phyloP scores from a whole-genome alignment of 2,888 invertebrate species.

The Lasioglossum figueresi region DNA sequence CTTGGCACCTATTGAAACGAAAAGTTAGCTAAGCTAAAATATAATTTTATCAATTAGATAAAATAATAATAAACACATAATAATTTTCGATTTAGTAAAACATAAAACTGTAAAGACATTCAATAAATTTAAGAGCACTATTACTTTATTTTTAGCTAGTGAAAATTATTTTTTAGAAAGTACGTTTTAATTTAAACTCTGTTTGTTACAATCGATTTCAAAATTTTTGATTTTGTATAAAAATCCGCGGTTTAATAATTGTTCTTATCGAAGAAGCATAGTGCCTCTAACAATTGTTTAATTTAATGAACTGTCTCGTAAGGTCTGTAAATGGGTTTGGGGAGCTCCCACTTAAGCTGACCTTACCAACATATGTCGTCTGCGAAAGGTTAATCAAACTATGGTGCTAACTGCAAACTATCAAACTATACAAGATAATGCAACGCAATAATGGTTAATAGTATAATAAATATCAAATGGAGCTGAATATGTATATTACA shows the following conservation, averaged over 20 bases:
- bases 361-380: neutral
- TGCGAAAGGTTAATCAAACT: slow-evolving; percentile 5
- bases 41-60: neutral
- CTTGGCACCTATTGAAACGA: slow-evolving; percentile 83
- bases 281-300: neutral
- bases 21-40: neutral
- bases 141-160: neutral
- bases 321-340: neutral
- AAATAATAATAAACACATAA: neutral
- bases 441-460: neutral
- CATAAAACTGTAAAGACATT: neutral
- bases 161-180: neutral
- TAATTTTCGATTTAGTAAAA: neutral
- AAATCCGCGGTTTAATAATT: no score
- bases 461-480: neutral
- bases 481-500: slow-evolving; percentile 85
- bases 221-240: neutral
- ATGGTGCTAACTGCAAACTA: neutral
- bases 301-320: neutral
- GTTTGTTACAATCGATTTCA: neutral
- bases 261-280: neutral
- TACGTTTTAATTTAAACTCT: neutral
- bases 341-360: neutral
- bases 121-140: neutral
- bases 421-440: neutral